These are phyloP conservation scores for Heliothis peltigera DNA, from an alignment of 2,888 invertebrate genomes.

Conservation along the genomic window DNA sequence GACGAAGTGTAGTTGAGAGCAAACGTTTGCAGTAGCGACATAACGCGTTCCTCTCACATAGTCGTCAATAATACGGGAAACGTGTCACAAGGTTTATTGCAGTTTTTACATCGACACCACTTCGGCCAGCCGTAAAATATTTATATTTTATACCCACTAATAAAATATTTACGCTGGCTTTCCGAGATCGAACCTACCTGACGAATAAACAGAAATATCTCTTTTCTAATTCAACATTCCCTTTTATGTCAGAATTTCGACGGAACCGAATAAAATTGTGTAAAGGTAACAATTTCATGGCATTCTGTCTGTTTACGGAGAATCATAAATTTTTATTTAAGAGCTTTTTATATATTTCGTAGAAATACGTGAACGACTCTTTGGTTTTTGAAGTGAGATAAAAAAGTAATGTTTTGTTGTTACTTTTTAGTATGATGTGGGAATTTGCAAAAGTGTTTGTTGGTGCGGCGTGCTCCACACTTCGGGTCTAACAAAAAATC, in stretches of 20 bases:
- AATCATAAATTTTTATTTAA: slow-evolving; percentile 49
- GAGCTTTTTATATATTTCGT: slow-evolving; percentile 27
- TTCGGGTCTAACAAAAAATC: background rate
- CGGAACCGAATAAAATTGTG: slow-evolving; percentile 36
- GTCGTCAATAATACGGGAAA: slow-evolving; percentile 38
- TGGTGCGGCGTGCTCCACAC: background rate
- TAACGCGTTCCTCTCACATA: background rate
- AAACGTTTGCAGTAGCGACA: slow-evolving; percentile 26
- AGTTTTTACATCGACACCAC: slow-evolving; percentile 56
- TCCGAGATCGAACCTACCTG: slow-evolving; percentile 49
- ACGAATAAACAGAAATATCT: slow-evolving; percentile 58
- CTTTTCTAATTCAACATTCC: slow-evolving; percentile 56
- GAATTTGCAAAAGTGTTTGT: slow-evolving; percentile 7
- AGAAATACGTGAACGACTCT: slow-evolving; percentile 3
- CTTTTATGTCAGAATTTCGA: slow-evolving; percentile 43
- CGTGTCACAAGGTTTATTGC: slow-evolving; percentile 57
- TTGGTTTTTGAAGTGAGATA: slow-evolving; percentile 30
- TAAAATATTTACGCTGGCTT: slow-evolving; percentile 66
- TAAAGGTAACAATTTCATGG: slow-evolving; percentile 47
- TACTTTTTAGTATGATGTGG: slow-evolving; percentile 45
- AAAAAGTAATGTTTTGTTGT: slow-evolving; percentile 25
- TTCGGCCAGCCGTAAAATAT: slow-evolving; percentile 65
- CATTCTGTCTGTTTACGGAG: slow-evolving; percentile 34
- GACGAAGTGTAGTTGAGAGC: background rate
- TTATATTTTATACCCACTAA: slow-evolving; percentile 68